Percentiles rank a stretch among this genome's conserved stretches.
These are phyloP conservation scores for Ectemnius continuus DNA, from an alignment of 2,888 invertebrate species.

Conservation along the genomic window DNA sequence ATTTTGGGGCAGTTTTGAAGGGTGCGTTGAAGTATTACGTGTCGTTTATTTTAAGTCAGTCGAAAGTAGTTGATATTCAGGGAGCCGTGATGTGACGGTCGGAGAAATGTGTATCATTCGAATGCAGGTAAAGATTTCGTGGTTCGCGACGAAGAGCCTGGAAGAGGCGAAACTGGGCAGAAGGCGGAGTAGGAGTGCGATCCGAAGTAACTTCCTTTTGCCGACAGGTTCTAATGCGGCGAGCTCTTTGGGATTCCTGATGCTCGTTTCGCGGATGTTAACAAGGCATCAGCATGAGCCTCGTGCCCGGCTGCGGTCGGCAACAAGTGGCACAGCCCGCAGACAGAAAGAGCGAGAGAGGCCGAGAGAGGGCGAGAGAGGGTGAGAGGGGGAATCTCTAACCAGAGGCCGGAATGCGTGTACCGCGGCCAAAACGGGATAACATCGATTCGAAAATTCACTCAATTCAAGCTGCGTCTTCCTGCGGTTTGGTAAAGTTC, in stretches of 20 bases:
- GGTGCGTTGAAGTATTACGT: too few species aligned
- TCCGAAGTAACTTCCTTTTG: slow-evolving; percentile 42
- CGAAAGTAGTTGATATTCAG: too few species aligned
- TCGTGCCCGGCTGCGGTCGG: slow-evolving; percentile 69
- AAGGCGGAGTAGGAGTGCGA: slow-evolving; percentile 34
- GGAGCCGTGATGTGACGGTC: too few species aligned
- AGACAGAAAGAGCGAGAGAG: slow-evolving; percentile 35
- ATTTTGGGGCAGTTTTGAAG: too few species aligned
- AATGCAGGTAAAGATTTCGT: slow-evolving; percentile 18
- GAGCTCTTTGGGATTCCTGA: slow-evolving; percentile 75
- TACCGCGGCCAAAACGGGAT: slow-evolving; percentile 25
- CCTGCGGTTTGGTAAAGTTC: slow-evolving; percentile 53
- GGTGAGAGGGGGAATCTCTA: slow-evolving; percentile 8
- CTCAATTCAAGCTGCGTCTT: slow-evolving; percentile 55
- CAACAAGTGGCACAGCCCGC: slow-evolving; percentile 62
- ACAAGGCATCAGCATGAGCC: slow-evolving; percentile 76
- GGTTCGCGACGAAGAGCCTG: background rate
- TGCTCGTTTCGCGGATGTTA: slow-evolving; percentile 74
- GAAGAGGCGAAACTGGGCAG: background rate
- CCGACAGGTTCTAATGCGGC: slow-evolving; percentile 71
- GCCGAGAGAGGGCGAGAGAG: slow-evolving; percentile 21
- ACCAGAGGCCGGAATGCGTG: too few species aligned
- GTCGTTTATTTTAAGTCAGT: too few species aligned
- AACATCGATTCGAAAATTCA: slow-evolving; percentile 53
- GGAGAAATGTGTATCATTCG: slow-evolving; percentile 2